A percentile compares a stretch with the other conserved stretches of the same genome.
These are phyloP conservation scores for Allygus modestus DNA, from an alignment of 2,888 invertebrate species.

Conservation along the genomic window DNA sequence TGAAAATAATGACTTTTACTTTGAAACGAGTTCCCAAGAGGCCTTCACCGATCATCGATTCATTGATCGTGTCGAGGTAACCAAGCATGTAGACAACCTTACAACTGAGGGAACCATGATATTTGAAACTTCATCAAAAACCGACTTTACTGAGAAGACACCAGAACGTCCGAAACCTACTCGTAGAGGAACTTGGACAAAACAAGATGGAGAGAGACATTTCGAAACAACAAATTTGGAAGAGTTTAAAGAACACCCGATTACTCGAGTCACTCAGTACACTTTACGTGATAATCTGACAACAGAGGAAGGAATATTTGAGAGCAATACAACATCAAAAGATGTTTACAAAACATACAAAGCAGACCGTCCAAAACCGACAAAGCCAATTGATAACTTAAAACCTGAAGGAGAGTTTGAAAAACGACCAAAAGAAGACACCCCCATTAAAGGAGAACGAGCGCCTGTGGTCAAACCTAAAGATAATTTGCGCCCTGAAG, in stretches of 20 bases:
- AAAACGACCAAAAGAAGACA: conserved; percentile 72
- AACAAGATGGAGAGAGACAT: conserved; percentile 83
- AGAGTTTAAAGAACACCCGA: conserved; percentile 73
- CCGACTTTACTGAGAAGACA: conserved; percentile 80
- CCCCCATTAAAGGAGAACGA: conserved; percentile 68
- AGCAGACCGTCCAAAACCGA: conserved; percentile 65
- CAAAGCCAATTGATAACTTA: conserved; percentile 74
- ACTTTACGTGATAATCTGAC: conserved; percentile 76
- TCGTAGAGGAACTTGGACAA: conserved; percentile 83
- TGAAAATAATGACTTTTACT: conserved; percentile 69
- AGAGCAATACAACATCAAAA: conserved; percentile 75
- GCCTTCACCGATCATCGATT: conserved; percentile 70
- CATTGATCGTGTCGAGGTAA: conserved; percentile 69
- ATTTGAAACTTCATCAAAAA: conserved; percentile 81
- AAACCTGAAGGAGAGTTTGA: conserved; percentile 76
- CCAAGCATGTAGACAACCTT: conserved; percentile 71
- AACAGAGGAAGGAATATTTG: conserved; percentile 77
- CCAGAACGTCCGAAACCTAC: conserved; percentile 78
- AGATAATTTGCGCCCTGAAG: conserved; percentile 78
- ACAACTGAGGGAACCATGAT: conserved; percentile 77
- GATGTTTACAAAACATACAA: conserved; percentile 73
- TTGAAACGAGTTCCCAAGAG: conserved; percentile 70
- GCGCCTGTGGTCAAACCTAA: conserved; percentile 73
- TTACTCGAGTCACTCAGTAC: conserved; percentile 71
- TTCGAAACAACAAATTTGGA: conserved; percentile 81